These are phyloP conservation scores for Euwallacea fornicatus DNA, from an alignment of 1,140 invertebrate genomes.

Conservation along the genomic window DNA sequence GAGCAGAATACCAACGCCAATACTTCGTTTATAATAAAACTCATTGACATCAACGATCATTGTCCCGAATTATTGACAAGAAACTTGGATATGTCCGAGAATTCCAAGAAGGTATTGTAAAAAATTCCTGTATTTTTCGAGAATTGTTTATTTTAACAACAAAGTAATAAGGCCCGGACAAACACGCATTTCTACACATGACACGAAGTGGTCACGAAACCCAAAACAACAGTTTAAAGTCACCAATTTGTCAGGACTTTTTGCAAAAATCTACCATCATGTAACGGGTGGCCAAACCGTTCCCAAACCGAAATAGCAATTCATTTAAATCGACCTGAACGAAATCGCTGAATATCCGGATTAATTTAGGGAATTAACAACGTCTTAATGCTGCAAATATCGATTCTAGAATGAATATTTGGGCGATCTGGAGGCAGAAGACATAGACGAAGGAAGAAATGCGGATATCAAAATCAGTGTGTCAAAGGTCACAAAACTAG, in stretches of 20 bases:
- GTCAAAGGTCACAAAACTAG: constrained; percentile 44
- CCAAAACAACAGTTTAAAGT: too few species aligned
- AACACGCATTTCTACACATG: too few species aligned
- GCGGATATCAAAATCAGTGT: constrained; percentile 58
- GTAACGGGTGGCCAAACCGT: too few species aligned
- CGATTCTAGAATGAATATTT: constrained; percentile 25
- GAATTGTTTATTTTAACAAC: too few species aligned
- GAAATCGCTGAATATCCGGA: not conserved
- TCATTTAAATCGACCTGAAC: too few species aligned
- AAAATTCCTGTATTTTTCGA: too few species aligned
- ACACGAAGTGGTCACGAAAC: too few species aligned
- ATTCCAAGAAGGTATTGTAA: constrained; percentile 45
- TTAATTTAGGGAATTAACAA: too few species aligned
- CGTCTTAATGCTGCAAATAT: not conserved
- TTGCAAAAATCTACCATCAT: too few species aligned
- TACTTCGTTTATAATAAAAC: constrained; percentile 51
- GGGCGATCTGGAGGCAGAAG: constrained; percentile 45
- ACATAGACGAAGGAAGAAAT: constrained; percentile 55
- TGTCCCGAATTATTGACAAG: constrained; percentile 50
- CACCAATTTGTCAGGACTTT: too few species aligned
- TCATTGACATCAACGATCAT: constrained; percentile 61
- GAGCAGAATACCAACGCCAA: not conserved
- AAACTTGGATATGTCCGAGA: constrained; percentile 46
- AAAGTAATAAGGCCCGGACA: too few species aligned
- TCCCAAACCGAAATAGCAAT: too few species aligned